A percentile compares a stretch with the other conserved stretches of the same genome.
phyloP scores from a whole-genome alignment of 1,140 invertebrate species.

The Dreissena rostriformis region DNA sequence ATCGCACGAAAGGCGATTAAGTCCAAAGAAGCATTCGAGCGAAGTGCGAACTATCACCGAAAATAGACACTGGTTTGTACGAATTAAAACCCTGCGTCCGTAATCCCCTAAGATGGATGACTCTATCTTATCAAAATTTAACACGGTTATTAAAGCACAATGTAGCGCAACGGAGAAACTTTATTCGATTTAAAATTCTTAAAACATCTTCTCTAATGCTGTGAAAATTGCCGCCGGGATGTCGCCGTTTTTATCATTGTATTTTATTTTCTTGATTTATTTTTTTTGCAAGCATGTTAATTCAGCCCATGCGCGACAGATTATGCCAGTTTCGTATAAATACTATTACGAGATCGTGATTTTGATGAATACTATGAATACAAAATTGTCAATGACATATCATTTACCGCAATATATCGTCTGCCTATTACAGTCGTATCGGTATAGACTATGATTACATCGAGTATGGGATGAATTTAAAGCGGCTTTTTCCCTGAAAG shows the following conservation, averaged over 20 bases:
- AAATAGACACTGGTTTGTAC: constrained; percentile 23
- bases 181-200: constrained; percentile 50
- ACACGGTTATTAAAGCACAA: constrained; percentile 43
- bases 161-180: constrained; percentile 35
- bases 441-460: background rate
- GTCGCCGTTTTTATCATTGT: constrained; percentile 11
- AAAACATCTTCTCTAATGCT: background rate
- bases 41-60: constrained; percentile 12
- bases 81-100: background rate
- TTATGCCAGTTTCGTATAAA: constrained; percentile 45
- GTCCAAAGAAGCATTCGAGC: constrained; percentile 20
- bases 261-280: constrained; percentile 48
- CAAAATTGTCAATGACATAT: constrained; percentile 35
- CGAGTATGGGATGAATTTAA: background rate
- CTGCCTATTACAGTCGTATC: background rate
- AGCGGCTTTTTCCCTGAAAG: too few relatives aligned
- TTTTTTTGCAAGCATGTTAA: constrained; percentile 43
- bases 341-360: constrained; percentile 22
- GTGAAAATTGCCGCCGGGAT: constrained; percentile 32
- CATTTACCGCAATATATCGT: background rate
- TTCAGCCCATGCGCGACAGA: constrained; percentile 30
- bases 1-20: constrained; percentile 17
- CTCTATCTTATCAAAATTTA: constrained; percentile 7
- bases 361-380: constrained; percentile 26
- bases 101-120: constrained; percentile 46